Base-by-base conservation (phyloP, 2,797 vertebrate species). In the Triplophysa yarkandensis region DNA sequence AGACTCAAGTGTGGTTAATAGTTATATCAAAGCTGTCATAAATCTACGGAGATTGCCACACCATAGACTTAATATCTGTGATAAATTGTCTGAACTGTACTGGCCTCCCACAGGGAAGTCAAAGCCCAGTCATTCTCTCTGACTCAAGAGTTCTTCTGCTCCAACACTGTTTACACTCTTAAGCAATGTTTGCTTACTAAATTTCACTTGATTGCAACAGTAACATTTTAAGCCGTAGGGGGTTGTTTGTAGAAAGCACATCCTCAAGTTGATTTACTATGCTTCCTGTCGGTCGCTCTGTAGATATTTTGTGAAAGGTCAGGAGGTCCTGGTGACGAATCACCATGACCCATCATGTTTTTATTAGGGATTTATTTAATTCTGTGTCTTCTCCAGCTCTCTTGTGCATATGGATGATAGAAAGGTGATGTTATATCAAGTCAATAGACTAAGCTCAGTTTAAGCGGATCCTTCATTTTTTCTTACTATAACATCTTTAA, bases 401-500 rank as follows among this genome's bases (percentile, higher is more conserved):
- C 17, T 30, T 30, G 3, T 30, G 30, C 30, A 30, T n/a, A n/a
- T n/a, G n/a, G n/a, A n/a, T n/a, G n/a, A n/a, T n/a, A n/a, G n/a
- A n/a, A n/a, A n/a, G n/a, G 6, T 16, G 25, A 39, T 57, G 25
- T 36, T 39, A 58, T 76, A 25, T 63, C 73, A 27, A 68, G 30
- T 23, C 5, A 4, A 16, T 41, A 48, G 39, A 50, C 63, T 44
- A n/a, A 19, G 43, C 43, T 36, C 57, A 43, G 19, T 21, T 23
- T 52, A 67, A 68, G 70, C 80, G 78, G 82, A 78, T 76, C 73
- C 69, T 74, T 82, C 75, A 82, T 83, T 77, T 79, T 81, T 85
- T 36, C 0, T 4, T 82, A 64, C 77, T 79, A 64, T 80, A 84
- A 83, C 83, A 83, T 87, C 81, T 87, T 84, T 81, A 82, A 83